Evolutionary conservation across 2,113 vertebrate genomes (phyloP), one percentile per base, ranked within the genome.

Genomic region (Chlamydotis undulata): DNA sequence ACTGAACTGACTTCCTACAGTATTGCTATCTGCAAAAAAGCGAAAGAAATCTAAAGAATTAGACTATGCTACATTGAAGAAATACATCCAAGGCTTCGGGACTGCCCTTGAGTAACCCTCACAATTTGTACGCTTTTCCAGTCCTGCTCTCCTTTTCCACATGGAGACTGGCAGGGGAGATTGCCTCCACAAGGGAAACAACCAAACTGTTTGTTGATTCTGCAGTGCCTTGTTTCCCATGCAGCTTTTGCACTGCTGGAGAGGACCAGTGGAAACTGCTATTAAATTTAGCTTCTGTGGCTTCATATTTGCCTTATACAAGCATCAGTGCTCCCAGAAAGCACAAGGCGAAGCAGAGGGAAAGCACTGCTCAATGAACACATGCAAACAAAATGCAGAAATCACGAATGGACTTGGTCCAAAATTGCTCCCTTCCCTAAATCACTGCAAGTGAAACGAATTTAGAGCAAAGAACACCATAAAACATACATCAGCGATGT

Each of bases 401-500:
- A 67, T 89, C 39, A 39, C 71, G 68, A 83, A 69, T 4, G 91
- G 89, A 83, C 69, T 94, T 93, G 56, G 65, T 31, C 37, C 53
- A 47, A 26, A n/a, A 13, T 1, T 53, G 35, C 49, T 60, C 37
- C 37, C n/a, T 50, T 93, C 47, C 41, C 37, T 17, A 49, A 50
- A 5, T 50, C 33, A 45, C 0, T 79, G 74, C 57, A 85, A 2
- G 1, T 52, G 33, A 87, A 76, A 75, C 3, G 0, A 33, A 70
- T 84, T 65, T 47, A 67, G 74, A 82, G 53, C 45, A 77, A 88
- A 86, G 11, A 70, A 69, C 75, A n/a, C 37, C 9, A 5, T 5
- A 61, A 65, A 76, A 59, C 10, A 5, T 19, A 6, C 1, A 28
- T 13, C 8, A 49, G 0, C 1, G 0, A 49, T 28, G 57, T 9